Evolutionary conservation across 1,140 invertebrate species (phyloP), one percentile per base, ranked within the genome.

Genomic region (Teleopsis dalmanni): DNA sequence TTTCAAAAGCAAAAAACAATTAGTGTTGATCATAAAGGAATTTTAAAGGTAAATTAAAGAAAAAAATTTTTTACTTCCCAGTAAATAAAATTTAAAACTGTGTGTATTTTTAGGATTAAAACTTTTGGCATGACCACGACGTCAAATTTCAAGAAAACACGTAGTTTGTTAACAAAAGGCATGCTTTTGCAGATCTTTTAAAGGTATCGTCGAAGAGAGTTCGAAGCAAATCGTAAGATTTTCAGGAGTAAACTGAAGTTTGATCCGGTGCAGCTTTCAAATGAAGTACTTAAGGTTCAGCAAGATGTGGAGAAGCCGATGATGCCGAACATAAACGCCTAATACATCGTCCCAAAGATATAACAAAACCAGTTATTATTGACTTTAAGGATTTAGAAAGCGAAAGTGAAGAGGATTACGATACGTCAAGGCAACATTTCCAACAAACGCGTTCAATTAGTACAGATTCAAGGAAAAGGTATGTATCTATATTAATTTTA

Each of bases 201-300:
- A 70, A 67, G 23, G 67, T 64, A 3, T 68, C 63, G 1, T 70
- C 68, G 0, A 41, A 67, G 70, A 52, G 67, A 71, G 18, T 71
- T 71, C 40, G 58, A 57, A 29, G 65, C 62, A 48, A 65, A 59
- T 8, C 60, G 67, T 2, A 60, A 34, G 63, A 70, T 29, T 71
- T 71, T 16, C 68, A 71, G 37, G 62, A 62, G 68, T 29, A 71
- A 71, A 47, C 68, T 70, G 55, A 71, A 67, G 44, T 57, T 71
- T 26, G 68, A 71, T 56, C 57, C 67, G 2, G 68, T 6, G 65
- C 69, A 5, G 67, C 59, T 11, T 70, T 71, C 22, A 70, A 69
- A 53, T 55, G 65, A 67, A 57, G 64, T 62, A 45, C 55, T 64
- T 67, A 65, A 9, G 69, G 65, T 40, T 67, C 63, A 21, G 62